Base-by-base conservation (phyloP, 2,113 vertebrate genomes). In the Mus spicilegus region DNA sequence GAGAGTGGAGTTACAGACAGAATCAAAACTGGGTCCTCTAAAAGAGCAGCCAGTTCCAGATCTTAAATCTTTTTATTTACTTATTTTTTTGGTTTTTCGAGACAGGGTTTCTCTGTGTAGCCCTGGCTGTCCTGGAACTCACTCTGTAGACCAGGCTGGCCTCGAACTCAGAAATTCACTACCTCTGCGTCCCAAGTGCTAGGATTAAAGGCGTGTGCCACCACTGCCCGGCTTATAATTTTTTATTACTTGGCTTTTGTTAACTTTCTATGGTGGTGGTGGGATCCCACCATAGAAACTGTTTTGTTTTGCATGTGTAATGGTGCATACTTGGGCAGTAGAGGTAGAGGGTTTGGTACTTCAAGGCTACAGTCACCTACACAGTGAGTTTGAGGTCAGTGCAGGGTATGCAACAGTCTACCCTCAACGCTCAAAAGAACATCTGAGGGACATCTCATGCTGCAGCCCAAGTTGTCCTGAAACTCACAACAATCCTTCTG, bases 231-330 rank as follows among this genome's bases (percentile, higher is more conserved):
- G 42, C 42, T 42, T 42, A 26, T 70, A 20, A 76, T 39, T 94
- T 84, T 80, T 94, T 78, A 89, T 73, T 95, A 85, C 24, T 58
- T 91, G 69, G 24, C 7, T 84, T 58, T 61, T 91, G 49, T 87
- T 85, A 93, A 87, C 56, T 77, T 95, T 33, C 77, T 87, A 63
- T 75, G 63, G 91, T 85, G n/a, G n/a, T 84, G 16, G 95, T 26
- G 33, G 56, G 39, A 14, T 89, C 3, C 63, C 42, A 90, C 61
- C 26, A 49, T 7, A 49, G 49, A 49, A 42, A n/a, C 30, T 67
- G 51, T 16, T n/a, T 75, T 17, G 36, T n/a, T 36, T 84, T 84
- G 20, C 81, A 14, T 7, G 28, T 42, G 36, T 46, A 28, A 20
- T 82, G n/a, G 17, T 56, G 10, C 54, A 89, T 22, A 61, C 70